Evolutionary conservation across 2,797 vertebrate species (phyloP), one percentile per base, ranked within the genome.

Genomic region (Danio aesculapii): DNA sequence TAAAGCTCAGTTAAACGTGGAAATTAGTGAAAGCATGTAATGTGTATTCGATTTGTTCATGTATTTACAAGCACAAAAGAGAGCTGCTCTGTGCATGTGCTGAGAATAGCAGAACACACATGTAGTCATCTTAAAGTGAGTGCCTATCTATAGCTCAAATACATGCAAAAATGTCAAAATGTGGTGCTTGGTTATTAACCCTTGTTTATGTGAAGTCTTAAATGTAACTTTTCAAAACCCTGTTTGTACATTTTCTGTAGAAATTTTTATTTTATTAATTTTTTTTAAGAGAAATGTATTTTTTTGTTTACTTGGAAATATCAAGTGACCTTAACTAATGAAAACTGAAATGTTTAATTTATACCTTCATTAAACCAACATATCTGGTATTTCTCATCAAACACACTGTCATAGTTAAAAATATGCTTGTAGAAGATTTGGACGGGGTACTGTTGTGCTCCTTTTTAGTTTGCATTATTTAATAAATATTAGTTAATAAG

Each of bases 381-480:
- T 77, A 30, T 59, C 53, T 77, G 43, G 0, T 47, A 49, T 17
- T 69, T 77, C 16, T 68, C 44, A 59, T 50, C 53, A 68, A 50
- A 69, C 16, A 11, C 50, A 39, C 17, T 39, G 10, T 43, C 0
- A 9, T 59, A 68, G 55, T 44, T 78, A 59, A 78, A 78, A 78
- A 50, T 69, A 77, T 16, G 6, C 0, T 78, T 69, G 5, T 58
- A 16, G 17, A 59, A 39, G 49, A 39, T 64, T 50, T 78, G 76
- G 64, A 78, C 68, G 68, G 8, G 13, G 21, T 16, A 41, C 21
- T 59, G 64, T 57, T 39, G 19, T 7, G 0, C 49, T 41, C 55
- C 44, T 59, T 1, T 6, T 59, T 41, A 17, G 44, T 49, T 58
- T 77, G 63, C 43, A 6, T 53, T 68, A 77, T 77, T 77, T 77